Evolutionary conservation across 2,797 vertebrate species (phyloP).

Genomic region (Coracias cyanogaster): DNA sequence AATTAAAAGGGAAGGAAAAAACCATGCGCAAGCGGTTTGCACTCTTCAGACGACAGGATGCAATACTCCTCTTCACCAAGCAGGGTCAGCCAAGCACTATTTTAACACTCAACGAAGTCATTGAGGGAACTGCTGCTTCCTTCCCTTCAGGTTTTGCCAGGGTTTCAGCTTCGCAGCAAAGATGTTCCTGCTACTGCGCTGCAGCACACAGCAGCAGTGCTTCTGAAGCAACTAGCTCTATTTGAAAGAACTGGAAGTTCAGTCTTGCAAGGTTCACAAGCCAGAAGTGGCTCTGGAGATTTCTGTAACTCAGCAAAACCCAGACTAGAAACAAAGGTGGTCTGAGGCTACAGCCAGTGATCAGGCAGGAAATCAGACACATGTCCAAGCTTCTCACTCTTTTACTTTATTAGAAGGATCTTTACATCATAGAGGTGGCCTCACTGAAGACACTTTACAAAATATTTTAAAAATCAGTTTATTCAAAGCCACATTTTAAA

Average conservation of each 20-base stretch:
- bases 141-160: not conserved
- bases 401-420: slow-evolving; percentile 80
- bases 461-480: not conserved
- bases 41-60: not conserved
- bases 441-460: slow-evolving; percentile 50
- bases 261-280: not conserved
- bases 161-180: not conserved
- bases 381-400: not conserved
- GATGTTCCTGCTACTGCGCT: not conserved
- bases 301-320: not conserved
- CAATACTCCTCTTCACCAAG: slow-evolving; percentile 32
- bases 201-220: not conserved
- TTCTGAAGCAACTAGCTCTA: not conserved
- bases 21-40: accelerated
- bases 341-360: not conserved
- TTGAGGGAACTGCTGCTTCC: not conserved
- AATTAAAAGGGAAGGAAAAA: accelerated
- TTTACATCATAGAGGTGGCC: slow-evolving; percentile 61
- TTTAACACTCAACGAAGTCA: accelerated
- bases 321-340: not conserved
- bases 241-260: not conserved
- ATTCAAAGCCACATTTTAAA: slow-evolving; percentile 52
- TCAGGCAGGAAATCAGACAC: not conserved
- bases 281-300: not conserved
- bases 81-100: slow-evolving; percentile 41